Percentiles rank a stretch among this genome's conserved stretches.
These are phyloP conservation scores for Neoarius graeffei DNA, from an alignment of 2,113 vertebrate genomes.

Conservation along the genomic window DNA sequence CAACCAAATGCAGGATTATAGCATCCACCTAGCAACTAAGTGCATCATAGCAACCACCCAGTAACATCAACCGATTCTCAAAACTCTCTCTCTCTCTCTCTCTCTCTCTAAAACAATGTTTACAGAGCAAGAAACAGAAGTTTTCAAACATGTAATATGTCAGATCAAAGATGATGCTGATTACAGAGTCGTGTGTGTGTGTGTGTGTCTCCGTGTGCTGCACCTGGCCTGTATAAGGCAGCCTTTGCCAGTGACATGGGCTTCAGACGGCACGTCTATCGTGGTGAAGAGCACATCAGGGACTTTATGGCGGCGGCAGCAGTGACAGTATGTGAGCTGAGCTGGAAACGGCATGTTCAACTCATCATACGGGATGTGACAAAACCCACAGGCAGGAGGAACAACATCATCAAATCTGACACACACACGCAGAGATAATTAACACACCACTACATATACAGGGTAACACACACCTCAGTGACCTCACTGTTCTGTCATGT, in stretches of 20 bases:
- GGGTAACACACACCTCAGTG: neutral
- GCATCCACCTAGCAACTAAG: neutral
- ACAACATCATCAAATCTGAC: slow-evolving; percentile 86
- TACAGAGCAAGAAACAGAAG: neutral
- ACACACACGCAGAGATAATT: slow-evolving; percentile 1
- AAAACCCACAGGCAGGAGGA: slow-evolving; percentile 88
- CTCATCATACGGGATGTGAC: slow-evolving; percentile 96
- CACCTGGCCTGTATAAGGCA: slow-evolving; percentile 90
- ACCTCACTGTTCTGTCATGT: neutral
- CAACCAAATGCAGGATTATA: neutral
- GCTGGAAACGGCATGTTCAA: slow-evolving; percentile 97
- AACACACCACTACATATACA: neutral
- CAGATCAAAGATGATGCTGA: neutral
- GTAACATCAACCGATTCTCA: neutral
- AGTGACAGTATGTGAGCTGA: slow-evolving; percentile 91
- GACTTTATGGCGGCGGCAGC: slow-evolving; percentile 91
- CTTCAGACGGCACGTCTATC: slow-evolving; percentile 81
- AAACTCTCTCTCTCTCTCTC: neutral
- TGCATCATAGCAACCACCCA: too few relatives aligned
- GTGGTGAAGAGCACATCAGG: slow-evolving; percentile 86
- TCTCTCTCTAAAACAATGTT: neutral
- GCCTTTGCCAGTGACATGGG: slow-evolving; percentile 81
- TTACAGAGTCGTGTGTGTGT: neutral
- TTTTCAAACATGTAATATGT: neutral
- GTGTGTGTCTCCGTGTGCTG: neutral